Percentiles rank a stretch among this genome's conserved stretches.
Conservation (phyloP, 2,888 invertebrate genomes). For the Chorisops tibialis region DNA sequence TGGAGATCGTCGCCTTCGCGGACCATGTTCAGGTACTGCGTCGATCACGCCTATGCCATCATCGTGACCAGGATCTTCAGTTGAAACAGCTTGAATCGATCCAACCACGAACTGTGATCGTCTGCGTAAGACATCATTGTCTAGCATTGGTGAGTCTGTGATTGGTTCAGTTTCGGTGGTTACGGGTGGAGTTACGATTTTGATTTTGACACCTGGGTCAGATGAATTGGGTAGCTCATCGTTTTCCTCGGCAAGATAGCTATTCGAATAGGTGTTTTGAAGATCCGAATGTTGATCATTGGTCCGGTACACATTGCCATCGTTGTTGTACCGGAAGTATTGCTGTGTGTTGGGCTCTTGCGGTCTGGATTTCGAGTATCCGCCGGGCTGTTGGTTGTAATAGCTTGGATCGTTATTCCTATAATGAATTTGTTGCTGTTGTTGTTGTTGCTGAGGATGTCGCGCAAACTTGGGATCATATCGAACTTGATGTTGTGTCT, state of each 20-base stretch:
- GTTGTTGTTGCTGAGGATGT: conserved; percentile 21
- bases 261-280: neutral
- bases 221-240: conserved; percentile 7
- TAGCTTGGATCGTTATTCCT: conserved; percentile 11
- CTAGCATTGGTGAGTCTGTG: conserved; percentile 17
- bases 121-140: conserved; percentile 31
- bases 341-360: conserved; percentile 8
- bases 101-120: conserved; percentile 65
- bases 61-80: conserved; percentile 40
- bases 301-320: conserved; percentile 3
- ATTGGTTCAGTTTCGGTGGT: conserved; percentile 14
- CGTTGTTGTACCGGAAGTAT: conserved; percentile 20
- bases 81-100: conserved; percentile 48
- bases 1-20: conserved; percentile 44
- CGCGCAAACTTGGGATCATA: conserved; percentile 15
- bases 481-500: conserved; percentile 28
- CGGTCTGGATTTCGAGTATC: neutral
- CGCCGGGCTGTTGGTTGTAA: conserved; percentile 15
- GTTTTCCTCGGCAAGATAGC: neutral
- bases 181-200: conserved; percentile 10
- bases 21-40: conserved; percentile 65
- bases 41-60: conserved; percentile 55
- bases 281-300: neutral
- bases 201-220: conserved; percentile 16
- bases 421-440: conserved; percentile 12